A percentile compares a stretch with the other conserved stretches of the same genome.
Conservation (phyloP, 2,113 vertebrate genomes). For the Antidorcas marsupialis region DNA sequence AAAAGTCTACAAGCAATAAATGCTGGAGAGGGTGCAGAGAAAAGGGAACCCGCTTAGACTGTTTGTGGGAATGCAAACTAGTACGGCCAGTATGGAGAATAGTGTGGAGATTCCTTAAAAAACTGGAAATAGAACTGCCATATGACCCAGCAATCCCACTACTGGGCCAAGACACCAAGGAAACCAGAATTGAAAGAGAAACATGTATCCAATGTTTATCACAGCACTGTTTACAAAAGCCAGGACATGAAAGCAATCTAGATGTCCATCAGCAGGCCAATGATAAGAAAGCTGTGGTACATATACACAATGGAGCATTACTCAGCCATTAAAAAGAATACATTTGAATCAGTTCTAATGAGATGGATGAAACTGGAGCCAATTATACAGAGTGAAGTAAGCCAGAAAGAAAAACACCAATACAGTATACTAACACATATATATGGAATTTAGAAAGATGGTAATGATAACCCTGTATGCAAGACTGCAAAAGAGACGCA, state of each 20-base stretch:
- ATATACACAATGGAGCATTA: no score
- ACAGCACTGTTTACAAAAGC: neutral
- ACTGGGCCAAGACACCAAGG: neutral
- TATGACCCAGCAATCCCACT: neutral
- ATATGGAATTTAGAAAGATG: no score
- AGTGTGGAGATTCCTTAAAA: neutral
- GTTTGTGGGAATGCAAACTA: neutral
- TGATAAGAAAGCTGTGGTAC: neutral
- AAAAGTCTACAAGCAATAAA: neutral
- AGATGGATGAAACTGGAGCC: no score
- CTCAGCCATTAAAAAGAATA: no score
- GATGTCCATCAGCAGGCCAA: rapidly evolving
- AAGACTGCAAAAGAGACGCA: no score
- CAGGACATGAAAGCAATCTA: neutral
- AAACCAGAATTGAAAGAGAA: neutral
- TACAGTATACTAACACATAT: no score
- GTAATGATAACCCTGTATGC: no score
- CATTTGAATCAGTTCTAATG: no score
- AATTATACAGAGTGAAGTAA: no score
- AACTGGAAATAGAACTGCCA: neutral
- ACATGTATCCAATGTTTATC: neutral
- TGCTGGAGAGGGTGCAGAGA: neutral
- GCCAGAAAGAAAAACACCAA: no score
- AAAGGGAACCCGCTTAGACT: neutral
- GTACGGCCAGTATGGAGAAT: neutral